Percentiles rank a stretch among this genome's conserved stretches.
Conservation (phyloP, 2,113 vertebrate genomes). For the Chlamydotis undulata region DNA sequence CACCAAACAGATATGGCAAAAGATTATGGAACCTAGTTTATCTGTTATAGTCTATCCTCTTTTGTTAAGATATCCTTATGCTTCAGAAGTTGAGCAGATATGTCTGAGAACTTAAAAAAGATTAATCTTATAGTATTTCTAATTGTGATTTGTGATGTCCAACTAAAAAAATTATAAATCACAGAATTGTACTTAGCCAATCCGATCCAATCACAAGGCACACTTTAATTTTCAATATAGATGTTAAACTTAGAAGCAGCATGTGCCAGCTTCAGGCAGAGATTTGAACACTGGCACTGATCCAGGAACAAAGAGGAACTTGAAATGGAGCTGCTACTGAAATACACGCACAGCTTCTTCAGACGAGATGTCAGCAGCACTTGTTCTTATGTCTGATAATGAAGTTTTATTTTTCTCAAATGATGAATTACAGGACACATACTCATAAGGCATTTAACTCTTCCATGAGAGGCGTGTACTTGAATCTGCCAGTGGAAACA, state of each 20-base stretch:
- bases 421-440: slow-evolving; percentile 45
- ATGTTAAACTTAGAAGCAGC: slow-evolving; percentile 51
- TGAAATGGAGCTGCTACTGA: slow-evolving; percentile 9
- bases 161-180: slow-evolving; percentile 58
- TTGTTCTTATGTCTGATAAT: slow-evolving; percentile 41
- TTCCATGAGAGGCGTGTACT: slow-evolving; percentile 25
- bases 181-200: slow-evolving; percentile 28
- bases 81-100: slow-evolving; percentile 61
- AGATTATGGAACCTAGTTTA: slow-evolving; percentile 50
- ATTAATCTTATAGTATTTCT: slow-evolving; percentile 52
- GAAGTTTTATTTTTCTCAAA: slow-evolving; percentile 67
- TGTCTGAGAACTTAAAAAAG: slow-evolving; percentile 41
- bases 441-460: slow-evolving; percentile 50
- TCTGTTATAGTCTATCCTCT: slow-evolving; percentile 42
- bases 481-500: slow-evolving; percentile 7
- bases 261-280: slow-evolving; percentile 53
- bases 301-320: slow-evolving; percentile 46
- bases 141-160: slow-evolving; percentile 57
- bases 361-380: slow-evolving; percentile 28
- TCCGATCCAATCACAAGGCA: slow-evolving; percentile 48
- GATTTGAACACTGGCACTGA: slow-evolving; percentile 52
- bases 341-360: slow-evolving; percentile 32
- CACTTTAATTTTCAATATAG: slow-evolving; percentile 59
- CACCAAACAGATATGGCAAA: slow-evolving; percentile 49
- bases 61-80: slow-evolving; percentile 49